A percentile compares a stretch with the other conserved stretches of the same genome.
Evolutionary conservation across 2,888 invertebrate species (phyloP).

Genomic region (Amaurobius ferox): DNA sequence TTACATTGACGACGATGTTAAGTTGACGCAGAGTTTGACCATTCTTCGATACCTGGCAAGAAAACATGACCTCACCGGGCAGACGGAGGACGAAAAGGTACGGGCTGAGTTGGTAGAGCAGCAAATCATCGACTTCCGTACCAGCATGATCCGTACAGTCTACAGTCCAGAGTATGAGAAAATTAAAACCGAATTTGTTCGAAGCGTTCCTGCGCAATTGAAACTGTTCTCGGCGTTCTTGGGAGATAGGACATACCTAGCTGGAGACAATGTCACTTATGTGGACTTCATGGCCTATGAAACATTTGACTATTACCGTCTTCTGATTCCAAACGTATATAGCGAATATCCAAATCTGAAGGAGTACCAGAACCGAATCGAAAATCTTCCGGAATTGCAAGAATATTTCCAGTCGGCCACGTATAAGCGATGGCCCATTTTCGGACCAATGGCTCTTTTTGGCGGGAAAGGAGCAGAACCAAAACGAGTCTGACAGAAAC

Average conservation of each 20-base stretch:
- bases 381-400: constrained; percentile 69
- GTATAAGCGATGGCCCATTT: constrained; percentile 65
- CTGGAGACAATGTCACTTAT: constrained; percentile 72
- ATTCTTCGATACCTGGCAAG: constrained; percentile 73
- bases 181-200: constrained; percentile 54
- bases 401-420: constrained; percentile 59
- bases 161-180: constrained; percentile 77
- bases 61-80: constrained; percentile 68
- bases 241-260: constrained; percentile 67
- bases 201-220: constrained; percentile 63
- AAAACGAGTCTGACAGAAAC: no score
- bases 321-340: constrained; percentile 51
- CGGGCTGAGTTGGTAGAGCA: constrained; percentile 72
- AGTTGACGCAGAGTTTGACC: constrained; percentile 77
- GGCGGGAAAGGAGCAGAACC: constrained; percentile 65
- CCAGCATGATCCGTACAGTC: constrained; percentile 77
- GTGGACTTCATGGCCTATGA: constrained; percentile 74
- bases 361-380: constrained; percentile 68
- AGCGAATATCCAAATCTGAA: constrained; percentile 61
- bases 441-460: constrained; percentile 60
- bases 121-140: constrained; percentile 78
- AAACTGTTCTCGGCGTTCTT: constrained; percentile 61
- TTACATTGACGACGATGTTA: constrained; percentile 77
- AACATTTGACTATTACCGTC: constrained; percentile 68
- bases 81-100: constrained; percentile 54